These are phyloP conservation scores for Drosophila dives DNA, from an alignment of 2,888 invertebrate genomes.

Conservation along the genomic window DNA sequence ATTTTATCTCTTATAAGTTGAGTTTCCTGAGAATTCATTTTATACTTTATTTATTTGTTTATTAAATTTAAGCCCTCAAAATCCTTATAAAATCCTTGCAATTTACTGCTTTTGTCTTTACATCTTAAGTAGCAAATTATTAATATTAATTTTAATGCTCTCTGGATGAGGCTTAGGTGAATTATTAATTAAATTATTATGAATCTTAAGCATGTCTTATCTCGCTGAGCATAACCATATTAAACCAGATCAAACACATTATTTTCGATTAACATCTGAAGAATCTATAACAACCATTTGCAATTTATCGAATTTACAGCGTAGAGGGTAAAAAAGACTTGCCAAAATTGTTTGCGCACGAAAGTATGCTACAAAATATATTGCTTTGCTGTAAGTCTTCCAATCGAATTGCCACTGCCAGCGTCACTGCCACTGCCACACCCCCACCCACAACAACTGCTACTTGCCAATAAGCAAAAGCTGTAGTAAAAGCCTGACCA, in stretches of 20 bases:
- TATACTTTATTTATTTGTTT: not conserved
- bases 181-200: not conserved
- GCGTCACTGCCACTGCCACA: slow-evolving; percentile 1
- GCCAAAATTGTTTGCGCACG: slow-evolving; percentile 64
- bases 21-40: not conserved
- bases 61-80: not conserved
- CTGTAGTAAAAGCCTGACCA: slow-evolving; percentile 26
- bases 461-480: slow-evolving; percentile 10
- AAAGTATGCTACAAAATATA: slow-evolving; percentile 78
- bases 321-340: slow-evolving; percentile 20
- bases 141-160: not conserved
- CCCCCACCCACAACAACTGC: not conserved
- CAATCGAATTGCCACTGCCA: not conserved
- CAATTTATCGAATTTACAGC: not conserved
- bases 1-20: not conserved
- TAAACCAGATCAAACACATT: not conserved
- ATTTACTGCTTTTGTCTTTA: not conserved
- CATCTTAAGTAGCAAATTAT: not conserved
- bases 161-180: not conserved
- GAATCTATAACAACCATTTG: not conserved
- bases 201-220: not conserved
- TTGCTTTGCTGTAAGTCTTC: slow-evolving; percentile 34
- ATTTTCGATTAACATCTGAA: not conserved
- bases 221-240: not conserved
- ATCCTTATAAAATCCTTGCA: not conserved